These are phyloP conservation scores for Peromyscus melanophrys DNA, from an alignment of 2,797 vertebrate genomes.

Conservation along the genomic window DNA sequence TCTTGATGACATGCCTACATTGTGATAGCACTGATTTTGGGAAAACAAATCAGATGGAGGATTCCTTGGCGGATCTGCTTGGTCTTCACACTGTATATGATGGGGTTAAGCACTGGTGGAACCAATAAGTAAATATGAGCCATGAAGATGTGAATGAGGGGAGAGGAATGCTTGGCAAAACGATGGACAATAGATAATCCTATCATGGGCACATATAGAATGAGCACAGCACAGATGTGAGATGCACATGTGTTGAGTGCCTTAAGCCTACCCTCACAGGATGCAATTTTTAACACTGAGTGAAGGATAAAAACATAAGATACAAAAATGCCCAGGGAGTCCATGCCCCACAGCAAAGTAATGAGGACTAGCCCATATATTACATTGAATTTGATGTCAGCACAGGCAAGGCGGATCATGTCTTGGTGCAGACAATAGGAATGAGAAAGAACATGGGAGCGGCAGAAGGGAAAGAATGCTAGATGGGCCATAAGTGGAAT, in stretches of 20 bases:
- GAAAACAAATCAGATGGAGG: not conserved
- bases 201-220: conserved; percentile 87
- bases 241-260: conserved; percentile 87
- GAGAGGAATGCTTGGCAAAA: conserved; percentile 83
- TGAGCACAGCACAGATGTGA: conserved; percentile 87
- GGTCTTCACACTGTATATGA: conserved; percentile 88
- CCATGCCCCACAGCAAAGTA: conserved; percentile 86
- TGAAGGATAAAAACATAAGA: conserved; percentile 90
- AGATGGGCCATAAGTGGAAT: conserved; percentile 87
- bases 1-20: not conserved
- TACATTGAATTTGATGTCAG: conserved; percentile 88
- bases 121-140: conserved; percentile 86
- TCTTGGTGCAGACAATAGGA: conserved; percentile 93
- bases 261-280: conserved; percentile 82
- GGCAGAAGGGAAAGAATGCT: conserved; percentile 89
- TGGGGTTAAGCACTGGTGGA: conserved; percentile 86
- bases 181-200: conserved; percentile 86
- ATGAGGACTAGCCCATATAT: conserved; percentile 89
- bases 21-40: not conserved
- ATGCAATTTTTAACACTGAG: conserved; percentile 87
- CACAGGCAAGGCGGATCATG: conserved; percentile 91
- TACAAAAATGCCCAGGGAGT: conserved; percentile 84
- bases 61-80: conserved; percentile 83
- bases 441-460: conserved; percentile 87
- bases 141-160: conserved; percentile 82